These are phyloP conservation scores for Tyria jacobaeae DNA, from an alignment of 2,888 invertebrate genomes.

Conservation along the genomic window DNA sequence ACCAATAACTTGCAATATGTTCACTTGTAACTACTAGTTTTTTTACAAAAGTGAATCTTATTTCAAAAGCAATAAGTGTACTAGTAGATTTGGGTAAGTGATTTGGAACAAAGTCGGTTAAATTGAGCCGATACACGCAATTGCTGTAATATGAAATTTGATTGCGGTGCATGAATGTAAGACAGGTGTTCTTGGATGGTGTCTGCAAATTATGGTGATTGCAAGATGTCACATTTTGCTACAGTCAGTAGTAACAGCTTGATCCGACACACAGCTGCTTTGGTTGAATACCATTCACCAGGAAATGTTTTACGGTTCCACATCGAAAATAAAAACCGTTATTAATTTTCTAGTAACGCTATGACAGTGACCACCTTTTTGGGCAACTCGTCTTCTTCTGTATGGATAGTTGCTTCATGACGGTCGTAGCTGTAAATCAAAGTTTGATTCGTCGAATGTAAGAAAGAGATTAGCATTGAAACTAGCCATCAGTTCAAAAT, in stretches of 20 bases:
- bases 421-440: no score
- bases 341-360: no score
- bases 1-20: conserved; percentile 17
- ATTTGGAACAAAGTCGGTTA: conserved; percentile 6
- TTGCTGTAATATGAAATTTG: conserved; percentile 18
- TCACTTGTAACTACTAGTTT: not conserved
- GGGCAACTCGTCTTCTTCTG: no score
- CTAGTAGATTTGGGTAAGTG: conserved; percentile 4
- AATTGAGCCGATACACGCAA: conserved; percentile 32
- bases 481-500: no score
- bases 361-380: no score
- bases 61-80: not conserved
- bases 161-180: conserved; percentile 13
- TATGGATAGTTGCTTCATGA: no score
- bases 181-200: not conserved
- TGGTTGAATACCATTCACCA: no score
- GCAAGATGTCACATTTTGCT: not conserved
- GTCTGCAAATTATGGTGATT: not conserved
- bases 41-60: conserved; percentile 13
- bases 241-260: not conserved
- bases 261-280: no score
- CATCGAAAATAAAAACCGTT: no score
- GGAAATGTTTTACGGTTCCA: no score
- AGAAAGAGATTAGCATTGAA: no score
- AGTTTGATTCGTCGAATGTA: no score